Evolutionary conservation across 2,888 invertebrate species (phyloP).

Genomic region (Capitulum mitella): DNA sequence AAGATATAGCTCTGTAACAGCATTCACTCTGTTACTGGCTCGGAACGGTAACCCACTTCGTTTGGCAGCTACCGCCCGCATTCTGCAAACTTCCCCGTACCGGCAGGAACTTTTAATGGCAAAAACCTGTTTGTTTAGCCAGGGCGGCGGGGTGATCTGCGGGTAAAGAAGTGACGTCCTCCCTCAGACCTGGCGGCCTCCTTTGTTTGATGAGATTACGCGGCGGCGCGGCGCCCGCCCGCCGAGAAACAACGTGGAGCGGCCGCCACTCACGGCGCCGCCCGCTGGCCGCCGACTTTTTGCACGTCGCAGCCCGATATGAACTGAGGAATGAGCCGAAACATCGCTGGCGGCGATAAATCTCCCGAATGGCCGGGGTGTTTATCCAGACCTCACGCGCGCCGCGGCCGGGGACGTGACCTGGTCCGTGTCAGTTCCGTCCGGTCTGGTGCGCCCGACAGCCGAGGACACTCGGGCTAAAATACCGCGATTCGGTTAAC

Average conservation of each 20-base stretch:
- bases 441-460: too few relatives aligned
- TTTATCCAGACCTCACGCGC: background rate
- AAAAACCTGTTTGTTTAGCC: constrained; percentile 19
- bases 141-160: background rate
- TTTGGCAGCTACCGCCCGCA: background rate
- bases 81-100: background rate
- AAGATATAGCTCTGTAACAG: too few relatives aligned
- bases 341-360: background rate
- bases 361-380: background rate
- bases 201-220: constrained; percentile 7
- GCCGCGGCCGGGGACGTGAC: too few relatives aligned
- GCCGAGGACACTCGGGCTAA: too few relatives aligned
- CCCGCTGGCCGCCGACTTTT: background rate
- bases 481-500: too few relatives aligned
- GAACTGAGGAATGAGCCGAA: background rate
- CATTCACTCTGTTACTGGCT: too few relatives aligned
- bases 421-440: too few relatives aligned
- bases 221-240: background rate
- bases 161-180: background rate
- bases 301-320: background rate
- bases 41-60: too few relatives aligned
- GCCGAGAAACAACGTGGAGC: background rate
- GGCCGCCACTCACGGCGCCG: background rate
- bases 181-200: background rate
- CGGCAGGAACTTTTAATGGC: constrained; percentile 1